phyloP scores from a whole-genome alignment of 2,797 vertebrate species.

The Chanos chanos region DNA sequence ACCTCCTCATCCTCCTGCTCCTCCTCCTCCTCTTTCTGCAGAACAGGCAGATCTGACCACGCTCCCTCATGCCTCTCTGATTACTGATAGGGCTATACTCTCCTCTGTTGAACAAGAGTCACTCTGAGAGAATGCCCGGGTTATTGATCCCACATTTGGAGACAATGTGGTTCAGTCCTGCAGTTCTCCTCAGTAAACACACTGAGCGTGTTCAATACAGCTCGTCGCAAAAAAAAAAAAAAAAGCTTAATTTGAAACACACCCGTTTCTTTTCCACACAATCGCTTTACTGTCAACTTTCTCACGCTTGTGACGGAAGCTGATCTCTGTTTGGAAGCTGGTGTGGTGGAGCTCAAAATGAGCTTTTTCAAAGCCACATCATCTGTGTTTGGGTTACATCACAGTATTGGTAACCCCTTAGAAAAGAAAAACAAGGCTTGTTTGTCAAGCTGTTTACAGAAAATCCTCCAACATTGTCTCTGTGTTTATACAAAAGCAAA shows the following conservation, averaged over 20 bases:
- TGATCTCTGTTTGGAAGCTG: conserved; percentile 33
- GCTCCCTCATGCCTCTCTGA: conserved; percentile 1
- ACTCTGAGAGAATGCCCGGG: conserved; percentile 31
- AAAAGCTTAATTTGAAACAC: conserved; percentile 61
- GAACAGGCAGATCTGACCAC: not conserved
- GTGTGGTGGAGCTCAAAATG: conserved; percentile 16
- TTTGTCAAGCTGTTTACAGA: conserved; percentile 26
- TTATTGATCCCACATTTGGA: conserved; percentile 58
- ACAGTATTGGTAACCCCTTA: conserved; percentile 27
- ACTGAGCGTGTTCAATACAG: conserved; percentile 49
- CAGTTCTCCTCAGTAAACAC: conserved; percentile 51
- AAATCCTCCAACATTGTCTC: not conserved
- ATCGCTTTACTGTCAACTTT: conserved; percentile 23
- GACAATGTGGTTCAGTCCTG: conserved; percentile 46
- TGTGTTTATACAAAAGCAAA: conserved; percentile 21
- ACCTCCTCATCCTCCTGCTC: too few species aligned
- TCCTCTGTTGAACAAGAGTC: conserved; percentile 19
- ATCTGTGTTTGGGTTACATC: conserved; percentile 26
- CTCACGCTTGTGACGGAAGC: conserved; percentile 34
- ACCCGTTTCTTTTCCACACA: conserved; percentile 23
- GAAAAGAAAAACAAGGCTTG: conserved; percentile 16
- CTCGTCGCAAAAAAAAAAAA: conserved; percentile 35
- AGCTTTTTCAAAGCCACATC: conserved; percentile 6
- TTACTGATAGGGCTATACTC: conserved; percentile 9
- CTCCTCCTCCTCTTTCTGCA: too few species aligned